Base-by-base conservation (phyloP, 2,797 vertebrate species). In the Chaunax sp. region DNA sequence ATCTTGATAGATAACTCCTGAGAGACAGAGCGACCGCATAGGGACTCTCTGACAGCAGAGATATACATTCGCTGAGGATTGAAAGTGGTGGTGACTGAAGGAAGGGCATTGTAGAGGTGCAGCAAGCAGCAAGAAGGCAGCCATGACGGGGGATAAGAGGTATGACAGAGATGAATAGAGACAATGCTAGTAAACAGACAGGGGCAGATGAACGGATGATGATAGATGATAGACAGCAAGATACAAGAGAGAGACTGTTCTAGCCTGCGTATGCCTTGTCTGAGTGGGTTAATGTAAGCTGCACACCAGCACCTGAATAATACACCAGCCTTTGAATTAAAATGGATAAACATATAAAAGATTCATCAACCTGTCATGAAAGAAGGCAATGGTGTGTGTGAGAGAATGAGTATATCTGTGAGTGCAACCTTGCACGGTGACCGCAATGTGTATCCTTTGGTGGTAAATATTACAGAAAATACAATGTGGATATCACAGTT, bases 261-360 rank as follows among this genome's bases (percentile, higher is more conserved):
- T 44, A 60, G 82, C 73, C 58, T 76, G 69, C 82, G 78, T 87
- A 75, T 73, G 76, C 64, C 77, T 78, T 76, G 90, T 89, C 89
- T 79, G 83, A 82, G 81, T 78, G 87, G 91, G 89, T 93, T 91
- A 92, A 92, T 90, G 78, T 79, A 84, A 82, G 74, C 83, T 69
- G 72, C 78, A 75, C 78, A 79, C 74, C 69, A 82, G 78, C 81
- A 68, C 82, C 87, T 93, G 68, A 93, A 92, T 91, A 89, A 93
- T 88, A 90, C 75, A 92, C 77, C 78, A 87, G 83, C 56, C 77
- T 64, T 62, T 61, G 81, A 90, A 87, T 92, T 92, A 89, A 90
- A 91, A 92, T 81, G 85, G 89, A 93, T 91, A 94, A 93, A 92
- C 91, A 91, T 71, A 91, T 92, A 83, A 91, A 94, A 93, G 75